These are phyloP conservation scores for Copsychus sechellarum DNA, from an alignment of 2,113 vertebrate species.

Conservation along the genomic window DNA sequence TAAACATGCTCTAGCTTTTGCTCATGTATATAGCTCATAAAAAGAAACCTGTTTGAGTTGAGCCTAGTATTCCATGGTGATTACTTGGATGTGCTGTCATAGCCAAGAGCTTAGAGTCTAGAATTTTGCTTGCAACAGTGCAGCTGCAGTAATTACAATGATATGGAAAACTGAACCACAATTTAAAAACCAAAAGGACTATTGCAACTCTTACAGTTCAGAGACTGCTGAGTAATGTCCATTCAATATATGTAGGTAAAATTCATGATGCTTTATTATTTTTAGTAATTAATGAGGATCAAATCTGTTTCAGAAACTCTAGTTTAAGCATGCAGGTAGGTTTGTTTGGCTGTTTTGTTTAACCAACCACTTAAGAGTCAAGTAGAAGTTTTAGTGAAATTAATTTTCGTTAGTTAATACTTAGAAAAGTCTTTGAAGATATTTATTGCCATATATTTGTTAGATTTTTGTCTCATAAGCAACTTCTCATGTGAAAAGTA, in stretches of 20 bases:
- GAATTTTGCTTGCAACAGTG: conserved; percentile 23
- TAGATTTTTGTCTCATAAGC: conserved; percentile 40
- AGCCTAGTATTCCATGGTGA: conserved; percentile 40
- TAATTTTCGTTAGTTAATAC: conserved; percentile 23
- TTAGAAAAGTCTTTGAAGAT: conserved; percentile 33
- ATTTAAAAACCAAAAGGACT: conserved; percentile 27
- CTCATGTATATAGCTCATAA: conserved; percentile 57
- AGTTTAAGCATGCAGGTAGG: neutral
- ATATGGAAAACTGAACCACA: conserved; percentile 49
- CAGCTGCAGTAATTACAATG: conserved; percentile 40
- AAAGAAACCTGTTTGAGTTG: conserved; percentile 58
- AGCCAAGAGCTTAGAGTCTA: conserved; percentile 47
- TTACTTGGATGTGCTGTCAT: conserved; percentile 40
- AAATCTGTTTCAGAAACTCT: conserved; percentile 7
- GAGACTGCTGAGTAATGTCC: conserved; percentile 29
- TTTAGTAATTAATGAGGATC: neutral
- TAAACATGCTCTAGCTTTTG: conserved; percentile 63
- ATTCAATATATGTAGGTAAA: neutral
- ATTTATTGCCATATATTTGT: conserved; percentile 44
- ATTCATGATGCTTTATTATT: neutral
- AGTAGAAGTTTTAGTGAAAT: conserved; percentile 39
- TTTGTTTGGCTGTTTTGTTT: neutral
- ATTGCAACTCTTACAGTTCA: neutral
- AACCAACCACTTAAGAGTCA: conserved; percentile 20
- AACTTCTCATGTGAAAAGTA: neutral